These are phyloP conservation scores for Actinemys pallida DNA, from an alignment of 2,113 vertebrate genomes.

Conservation along the genomic window DNA sequence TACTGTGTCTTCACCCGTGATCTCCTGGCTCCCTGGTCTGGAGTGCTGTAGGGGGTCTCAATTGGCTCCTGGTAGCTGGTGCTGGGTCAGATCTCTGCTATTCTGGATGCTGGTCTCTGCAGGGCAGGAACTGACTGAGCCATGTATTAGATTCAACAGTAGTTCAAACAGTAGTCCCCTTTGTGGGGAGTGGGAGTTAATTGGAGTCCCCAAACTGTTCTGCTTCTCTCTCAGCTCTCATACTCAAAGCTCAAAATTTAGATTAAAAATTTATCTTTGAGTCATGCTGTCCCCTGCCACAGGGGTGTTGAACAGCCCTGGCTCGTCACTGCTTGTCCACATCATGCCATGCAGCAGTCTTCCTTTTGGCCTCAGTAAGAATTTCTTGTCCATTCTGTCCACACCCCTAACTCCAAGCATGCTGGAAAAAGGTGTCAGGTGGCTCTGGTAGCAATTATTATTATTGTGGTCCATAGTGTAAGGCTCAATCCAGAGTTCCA, in stretches of 20 bases:
- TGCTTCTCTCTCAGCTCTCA: background rate
- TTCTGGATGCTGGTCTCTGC: too few relatives aligned
- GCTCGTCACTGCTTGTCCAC: background rate
- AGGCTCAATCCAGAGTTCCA: background rate
- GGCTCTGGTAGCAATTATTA: background rate
- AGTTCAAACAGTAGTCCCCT: background rate
- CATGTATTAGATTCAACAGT: too few relatives aligned
- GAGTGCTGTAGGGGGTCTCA: too few relatives aligned
- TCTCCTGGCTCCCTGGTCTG: too few relatives aligned
- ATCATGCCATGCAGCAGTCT: background rate
- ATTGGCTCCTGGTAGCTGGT: too few relatives aligned
- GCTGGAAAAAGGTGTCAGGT: background rate
- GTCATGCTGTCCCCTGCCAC: background rate
- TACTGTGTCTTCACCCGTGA: too few relatives aligned
- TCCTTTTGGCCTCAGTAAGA: background rate
- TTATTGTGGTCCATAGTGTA: background rate
- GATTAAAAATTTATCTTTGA: background rate
- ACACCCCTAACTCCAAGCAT: background rate
- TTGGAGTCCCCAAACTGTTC: background rate
- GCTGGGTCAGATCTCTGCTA: too few relatives aligned
- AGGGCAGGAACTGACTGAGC: too few relatives aligned
- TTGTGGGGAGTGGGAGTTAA: background rate
- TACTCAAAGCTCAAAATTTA: background rate
- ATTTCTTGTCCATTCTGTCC: background rate
- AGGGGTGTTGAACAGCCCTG: background rate